Evolutionary conservation across 1,140 invertebrate genomes (phyloP).

Genomic region (Luehdorfia chinensis): DNA sequence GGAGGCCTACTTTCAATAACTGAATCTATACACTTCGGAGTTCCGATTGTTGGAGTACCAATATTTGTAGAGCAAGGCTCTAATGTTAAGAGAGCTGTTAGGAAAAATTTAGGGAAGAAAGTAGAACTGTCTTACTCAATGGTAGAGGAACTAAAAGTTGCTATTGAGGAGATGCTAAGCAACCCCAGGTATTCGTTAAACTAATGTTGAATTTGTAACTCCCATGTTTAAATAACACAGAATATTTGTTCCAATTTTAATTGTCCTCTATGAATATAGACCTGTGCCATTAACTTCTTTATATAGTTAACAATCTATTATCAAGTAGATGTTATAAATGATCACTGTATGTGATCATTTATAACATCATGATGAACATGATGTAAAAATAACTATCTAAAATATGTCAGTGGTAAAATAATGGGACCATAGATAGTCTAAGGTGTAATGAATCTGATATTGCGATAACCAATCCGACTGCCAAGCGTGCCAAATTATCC

Average conservation of each 20-base stretch:
- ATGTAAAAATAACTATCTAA: too few species aligned
- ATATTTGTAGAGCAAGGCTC: conserved; percentile 80
- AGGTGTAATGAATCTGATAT: too few species aligned
- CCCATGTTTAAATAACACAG: neutral
- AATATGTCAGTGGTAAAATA: too few species aligned
- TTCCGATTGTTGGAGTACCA: conserved; percentile 82
- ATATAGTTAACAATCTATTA: too few species aligned
- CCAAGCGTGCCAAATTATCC: too few species aligned
- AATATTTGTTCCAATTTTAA: neutral
- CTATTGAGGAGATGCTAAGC: conserved; percentile 36
- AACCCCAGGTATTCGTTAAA: conserved; percentile 31
- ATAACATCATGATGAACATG: too few species aligned
- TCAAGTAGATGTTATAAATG: too few species aligned
- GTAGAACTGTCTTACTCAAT: conserved; percentile 21
- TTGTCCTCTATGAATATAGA: too few species aligned
- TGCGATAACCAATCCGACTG: too few species aligned
- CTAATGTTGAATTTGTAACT: neutral
- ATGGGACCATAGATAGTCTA: too few species aligned
- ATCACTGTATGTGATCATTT: too few species aligned
- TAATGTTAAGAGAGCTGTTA: conserved; percentile 55
- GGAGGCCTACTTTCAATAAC: conserved; percentile 81
- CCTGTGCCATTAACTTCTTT: too few species aligned
- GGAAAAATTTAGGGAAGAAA: conserved; percentile 34
- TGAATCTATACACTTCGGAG: conserved; percentile 81
- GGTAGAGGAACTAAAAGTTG: conserved; percentile 25